Base-by-base conservation (phyloP, 2,797 vertebrate genomes). In the Vireo griseus region DNA sequence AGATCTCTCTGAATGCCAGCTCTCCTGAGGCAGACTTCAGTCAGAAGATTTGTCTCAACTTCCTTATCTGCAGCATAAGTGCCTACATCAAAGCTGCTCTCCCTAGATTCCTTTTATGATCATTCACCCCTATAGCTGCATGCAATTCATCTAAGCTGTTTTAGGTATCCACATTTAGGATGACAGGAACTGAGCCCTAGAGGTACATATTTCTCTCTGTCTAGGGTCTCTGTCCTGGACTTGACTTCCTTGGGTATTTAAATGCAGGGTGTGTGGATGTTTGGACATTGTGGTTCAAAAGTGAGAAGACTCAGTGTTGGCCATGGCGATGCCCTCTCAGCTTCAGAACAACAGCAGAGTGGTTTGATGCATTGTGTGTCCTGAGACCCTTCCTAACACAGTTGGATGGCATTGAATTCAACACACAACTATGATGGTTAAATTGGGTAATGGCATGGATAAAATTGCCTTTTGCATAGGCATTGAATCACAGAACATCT, bases 41-140 rank as follows among this genome's bases (percentile, higher is more conserved):
- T 71, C 65, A 72, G 74, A 80, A 71, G 75, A 86, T 91, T 83
- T 83, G 65, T 94, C 75, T 90, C 82, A 61, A 68, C 72, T 92
- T 37, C 51, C 50, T 90, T 91, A 87, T 73, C 71, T 87, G 31
- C 9, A 57, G 48, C 2, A 0, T 51, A 66, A 94, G 28, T 71
- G 48, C 67, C 67, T 75, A 69, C 81, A 73, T 85, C 89, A 92
- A 91, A 92, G 78, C 63, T 57, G 16, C 24, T 87, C 40, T 93
- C 63, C 71, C 45, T 77, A 61, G 75, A 40, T 94, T 90, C 42
- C 28, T 88, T 87, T 95, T 80, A 67, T 71, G 58, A 80, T 91
- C 65, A 19, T 33, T 68, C 52, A 57, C 50, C 45, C 26, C 48
- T 82, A 42, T 54, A 80, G n/a, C 40, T 83, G 63, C 12, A 17